Conservation (phyloP, 2,888 invertebrate species). For the Vannuccia rotundouncinata region DNA sequence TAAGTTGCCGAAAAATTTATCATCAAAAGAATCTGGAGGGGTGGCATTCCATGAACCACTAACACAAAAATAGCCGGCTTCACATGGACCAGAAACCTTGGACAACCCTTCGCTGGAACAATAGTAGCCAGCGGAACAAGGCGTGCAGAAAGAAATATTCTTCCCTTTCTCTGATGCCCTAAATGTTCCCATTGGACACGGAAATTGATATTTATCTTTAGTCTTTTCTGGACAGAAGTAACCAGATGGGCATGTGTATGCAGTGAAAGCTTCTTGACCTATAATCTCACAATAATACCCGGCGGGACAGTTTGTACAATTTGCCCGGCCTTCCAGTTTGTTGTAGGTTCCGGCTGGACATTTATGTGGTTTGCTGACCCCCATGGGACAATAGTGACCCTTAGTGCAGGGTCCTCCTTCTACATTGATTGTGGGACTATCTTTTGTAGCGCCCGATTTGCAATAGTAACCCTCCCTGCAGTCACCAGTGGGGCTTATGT, state of each 20-base stretch:
- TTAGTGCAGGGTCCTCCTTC: conserved; percentile 49
- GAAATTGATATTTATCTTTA: conserved; percentile 22
- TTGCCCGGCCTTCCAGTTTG: conserved; percentile 44
- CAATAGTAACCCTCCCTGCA: conserved; percentile 50
- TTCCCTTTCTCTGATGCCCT: not conserved
- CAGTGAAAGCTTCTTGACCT: not conserved
- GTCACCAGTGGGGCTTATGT: conserved; percentile 48
- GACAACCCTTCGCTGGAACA: not conserved
- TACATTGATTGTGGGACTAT: conserved; percentile 40
- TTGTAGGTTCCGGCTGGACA: conserved; percentile 52
- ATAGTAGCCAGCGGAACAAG: not conserved
- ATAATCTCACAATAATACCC: not conserved
- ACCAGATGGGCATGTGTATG: not conserved
- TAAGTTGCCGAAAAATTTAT: not conserved
- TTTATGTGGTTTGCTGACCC: conserved; percentile 46
- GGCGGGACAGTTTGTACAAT: not conserved
- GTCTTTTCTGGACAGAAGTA: not conserved
- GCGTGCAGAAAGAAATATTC: not conserved
- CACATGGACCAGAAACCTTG: not conserved
- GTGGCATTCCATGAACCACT: not conserved
- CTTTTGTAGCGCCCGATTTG: conserved; percentile 39
- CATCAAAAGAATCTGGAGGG: not conserved
- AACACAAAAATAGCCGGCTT: not conserved
- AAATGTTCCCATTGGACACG: conserved; percentile 50
- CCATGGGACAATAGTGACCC: conserved; percentile 48